Base-by-base conservation (phyloP, 2,797 vertebrate species). In the Hafferia zeledoni region DNA sequence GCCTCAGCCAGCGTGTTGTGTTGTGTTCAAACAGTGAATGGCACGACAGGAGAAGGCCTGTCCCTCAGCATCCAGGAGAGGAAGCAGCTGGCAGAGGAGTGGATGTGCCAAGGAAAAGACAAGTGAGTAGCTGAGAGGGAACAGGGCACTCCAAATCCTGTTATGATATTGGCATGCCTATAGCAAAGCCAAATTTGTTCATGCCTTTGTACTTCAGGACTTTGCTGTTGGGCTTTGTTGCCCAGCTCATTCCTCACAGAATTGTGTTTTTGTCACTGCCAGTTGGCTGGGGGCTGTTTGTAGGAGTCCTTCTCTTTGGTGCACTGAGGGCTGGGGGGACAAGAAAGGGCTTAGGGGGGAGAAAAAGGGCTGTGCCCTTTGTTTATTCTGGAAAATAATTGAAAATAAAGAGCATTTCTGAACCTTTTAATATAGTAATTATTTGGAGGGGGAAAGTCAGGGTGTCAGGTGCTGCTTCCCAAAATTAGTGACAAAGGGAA, bases 31-130 rank as follows among this genome's bases (percentile, higher is more conserved):
- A 95, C 97, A 99, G 99, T 99, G 95, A 99, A 99, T 55, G 99
- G 99, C 89, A 99, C 99, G 31, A 99, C 99, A 1, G 99, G 99
- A 94, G 99, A 99, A 97, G 97, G 99, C 59, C 95, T 99, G 97
- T 99, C 99, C 74, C 98, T 99, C 41, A 99, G 85, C 70, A 56
- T 98, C 71, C 97, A 96, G 44, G 99, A 99, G 97, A 99, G 99
- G 95, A 99, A 99, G 95, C 93, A 19, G 74, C 47, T 99, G 57
- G 98, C 99, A 1, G 98, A 98, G 82, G 98, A 98, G 53, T 99
- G 99, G 99, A 98, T 99, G 89, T 78, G 68, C 28, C 98, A 98
- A 94, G 98, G 98, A 55, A 99, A 97, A 96, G 98, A 98, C 81
- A 99, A 98, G 99, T 99, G 97, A 98, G 99, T 98, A 79, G 24